phyloP scores from a whole-genome alignment of 2,888 invertebrate genomes.

The Troilus luridus region DNA sequence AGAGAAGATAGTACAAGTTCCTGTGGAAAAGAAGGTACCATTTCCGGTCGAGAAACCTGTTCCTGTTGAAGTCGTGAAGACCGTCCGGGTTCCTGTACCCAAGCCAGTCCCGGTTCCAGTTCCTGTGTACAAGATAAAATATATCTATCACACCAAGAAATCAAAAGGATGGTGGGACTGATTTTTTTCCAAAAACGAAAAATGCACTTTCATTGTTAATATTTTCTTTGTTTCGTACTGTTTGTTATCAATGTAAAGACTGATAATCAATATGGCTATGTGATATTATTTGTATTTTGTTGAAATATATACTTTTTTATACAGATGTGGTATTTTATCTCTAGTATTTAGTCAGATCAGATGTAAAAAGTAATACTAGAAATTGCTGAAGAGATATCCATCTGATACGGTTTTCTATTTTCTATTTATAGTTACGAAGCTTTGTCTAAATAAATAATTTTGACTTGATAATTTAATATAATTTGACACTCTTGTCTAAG shows the following conservation, averaged over 20 bases:
- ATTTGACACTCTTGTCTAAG: no score
- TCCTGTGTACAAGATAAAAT: slow-evolving; percentile 66
- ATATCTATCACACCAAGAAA: slow-evolving; percentile 65
- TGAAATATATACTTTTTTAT: not conserved
- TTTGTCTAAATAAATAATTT: no score
- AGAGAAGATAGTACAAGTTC: slow-evolving; percentile 65
- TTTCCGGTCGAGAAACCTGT: slow-evolving; percentile 66
- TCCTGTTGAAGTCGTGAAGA: slow-evolving; percentile 65
- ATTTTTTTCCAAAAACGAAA: not conserved
- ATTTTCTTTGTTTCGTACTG: not conserved
- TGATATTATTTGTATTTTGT: not conserved
- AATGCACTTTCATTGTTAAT: not conserved
- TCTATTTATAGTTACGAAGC: no score
- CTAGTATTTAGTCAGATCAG: not conserved
- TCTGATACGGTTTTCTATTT: no score
- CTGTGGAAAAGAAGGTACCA: slow-evolving; percentile 66
- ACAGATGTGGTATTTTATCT: no score
- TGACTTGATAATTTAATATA: no score
- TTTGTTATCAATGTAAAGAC: not conserved
- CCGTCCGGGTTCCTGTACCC: slow-evolving; percentile 66
- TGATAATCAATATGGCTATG: not conserved
- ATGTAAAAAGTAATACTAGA: no score
- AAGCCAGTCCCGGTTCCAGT: slow-evolving; percentile 66
- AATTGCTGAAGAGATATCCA: no score
- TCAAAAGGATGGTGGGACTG: slow-evolving; percentile 54